phyloP scores from a whole-genome alignment of 2,888 invertebrate species.

The Cheilosia vulpina region DNA sequence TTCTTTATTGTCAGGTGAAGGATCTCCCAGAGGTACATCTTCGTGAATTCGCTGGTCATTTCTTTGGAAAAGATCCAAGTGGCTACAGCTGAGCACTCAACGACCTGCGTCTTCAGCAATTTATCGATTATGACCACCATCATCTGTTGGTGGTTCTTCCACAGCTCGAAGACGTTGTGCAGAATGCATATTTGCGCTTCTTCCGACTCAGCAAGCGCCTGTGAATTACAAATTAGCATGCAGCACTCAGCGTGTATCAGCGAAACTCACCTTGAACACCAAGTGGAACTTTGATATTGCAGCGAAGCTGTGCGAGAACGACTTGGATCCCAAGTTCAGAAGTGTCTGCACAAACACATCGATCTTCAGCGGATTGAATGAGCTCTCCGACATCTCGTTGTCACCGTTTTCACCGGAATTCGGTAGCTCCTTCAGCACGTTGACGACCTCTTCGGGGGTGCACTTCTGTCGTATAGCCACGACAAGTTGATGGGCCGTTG shows the following conservation, averaged over 20 bases:
- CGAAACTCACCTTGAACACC: slow-evolving; percentile 90
- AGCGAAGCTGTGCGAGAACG: slow-evolving; percentile 99
- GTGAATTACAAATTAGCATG: slow-evolving; percentile 1
- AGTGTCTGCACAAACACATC: slow-evolving; percentile 98
- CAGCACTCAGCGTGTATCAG: neutral
- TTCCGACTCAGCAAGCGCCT: slow-evolving; percentile 96
- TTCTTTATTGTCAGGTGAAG: slow-evolving; percentile 97
- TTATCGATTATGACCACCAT: slow-evolving; percentile 98
- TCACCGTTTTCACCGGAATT: slow-evolving; percentile 87
- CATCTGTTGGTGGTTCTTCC: slow-evolving; percentile 98
- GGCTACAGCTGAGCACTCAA: slow-evolving; percentile 98
- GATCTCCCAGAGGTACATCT: slow-evolving; percentile 98
- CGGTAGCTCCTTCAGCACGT: slow-evolving; percentile 93
- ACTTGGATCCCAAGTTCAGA: slow-evolving; percentile 96
- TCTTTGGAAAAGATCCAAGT: slow-evolving; percentile 99
- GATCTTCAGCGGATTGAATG: slow-evolving; percentile 96
- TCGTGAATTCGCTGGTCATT: slow-evolving; percentile 95
- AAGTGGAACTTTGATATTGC: slow-evolving; percentile 98
- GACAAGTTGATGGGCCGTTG: slow-evolving; percentile 93
- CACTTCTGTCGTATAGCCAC: slow-evolving; percentile 95
- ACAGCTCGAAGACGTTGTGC: slow-evolving; percentile 96
- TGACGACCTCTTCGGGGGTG: slow-evolving; percentile 94
- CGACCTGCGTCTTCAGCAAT: slow-evolving; percentile 97
- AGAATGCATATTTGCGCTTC: slow-evolving; percentile 98
- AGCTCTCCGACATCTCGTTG: slow-evolving; percentile 87